Evolutionary conservation across 1,140 invertebrate species (phyloP).

Genomic region (Brachionus manjavacas): DNA sequence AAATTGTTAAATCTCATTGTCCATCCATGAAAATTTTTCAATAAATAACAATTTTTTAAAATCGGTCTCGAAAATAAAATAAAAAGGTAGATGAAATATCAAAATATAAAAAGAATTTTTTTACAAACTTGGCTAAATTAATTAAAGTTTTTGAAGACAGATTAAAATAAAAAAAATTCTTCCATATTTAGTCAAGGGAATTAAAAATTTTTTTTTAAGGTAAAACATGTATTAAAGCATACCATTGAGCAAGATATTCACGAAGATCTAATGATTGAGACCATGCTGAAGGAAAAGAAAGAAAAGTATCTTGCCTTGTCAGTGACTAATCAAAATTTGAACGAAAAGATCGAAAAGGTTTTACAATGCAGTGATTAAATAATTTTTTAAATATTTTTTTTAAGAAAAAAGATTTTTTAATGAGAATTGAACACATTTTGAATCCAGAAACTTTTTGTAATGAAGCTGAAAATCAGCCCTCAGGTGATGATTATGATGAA

Average conservation of each 20-base stretch:
- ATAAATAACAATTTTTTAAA: too few species aligned
- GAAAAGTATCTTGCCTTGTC: conserved; percentile 19
- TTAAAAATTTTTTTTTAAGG: background rate
- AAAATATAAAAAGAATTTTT: too few species aligned
- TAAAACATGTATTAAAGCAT: conserved; percentile 18
- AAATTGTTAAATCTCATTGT: too few species aligned
- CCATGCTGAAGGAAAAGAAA: conserved; percentile 1
- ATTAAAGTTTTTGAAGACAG: too few species aligned
- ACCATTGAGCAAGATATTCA: conserved; percentile 27
- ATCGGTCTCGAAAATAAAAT: too few species aligned
- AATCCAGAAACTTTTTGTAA: background rate
- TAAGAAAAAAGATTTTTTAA: conserved; percentile 9
- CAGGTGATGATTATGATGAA: background rate
- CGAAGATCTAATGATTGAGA: background rate
- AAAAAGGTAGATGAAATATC: too few species aligned
- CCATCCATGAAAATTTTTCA: too few species aligned
- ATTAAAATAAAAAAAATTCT: too few species aligned
- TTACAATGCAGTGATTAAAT: background rate
- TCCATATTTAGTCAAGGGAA: too few species aligned
- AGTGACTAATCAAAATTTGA: background rate
- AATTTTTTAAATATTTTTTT: background rate
- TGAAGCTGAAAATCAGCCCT: background rate
- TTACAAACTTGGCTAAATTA: too few species aligned
- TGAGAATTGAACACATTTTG: background rate
- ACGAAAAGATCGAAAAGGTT: conserved; percentile 19